Evolutionary conservation across 2,113 vertebrate species (phyloP), one percentile per base, ranked within the genome.

Genomic region (Dascyllus trimaculatus): DNA sequence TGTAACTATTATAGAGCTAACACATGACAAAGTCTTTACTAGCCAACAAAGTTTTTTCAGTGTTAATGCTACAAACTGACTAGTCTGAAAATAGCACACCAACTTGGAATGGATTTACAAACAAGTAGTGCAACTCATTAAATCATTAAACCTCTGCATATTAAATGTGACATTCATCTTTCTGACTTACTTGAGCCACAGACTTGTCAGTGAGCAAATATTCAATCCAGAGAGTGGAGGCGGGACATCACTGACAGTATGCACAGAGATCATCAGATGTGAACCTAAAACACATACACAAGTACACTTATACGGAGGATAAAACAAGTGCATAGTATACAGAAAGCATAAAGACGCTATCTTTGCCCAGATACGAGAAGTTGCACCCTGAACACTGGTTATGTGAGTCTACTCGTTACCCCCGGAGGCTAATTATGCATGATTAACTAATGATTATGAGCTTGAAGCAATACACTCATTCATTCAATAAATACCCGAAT

Each of bases 401-500:
- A 48, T 22, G 22, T 21, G 1, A 5, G 54, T 29, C 17, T 35
- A 13, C 56, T 22, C 35, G 7, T 56, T 40, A 58, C 2, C 19
- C 15, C 6, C 8, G 32, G 45, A 58, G 51, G 57, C 22, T 45
- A 69, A 38, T 7, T 48, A 15, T 18, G 52, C 45, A 52, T 38
- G 11, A 65, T 53, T 65, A 22, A 13, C 60, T 38, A 14, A 60
- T 60, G 8, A 29, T 40, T 57, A 26, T 11, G 19, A 19, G 3
- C 21, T 46, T 19, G 22, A 43, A 68, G 35, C 52, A 71, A 61
- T 40, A 32, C 70, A 61, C 2, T 1, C 11, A 60, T 26, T 7
- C 13, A 68, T 63, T 75, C 46, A 88, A 82, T 57, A 61, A 82
- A 81, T 3, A 76, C 38, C 2, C 29, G 1, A 48, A 43, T 51